Evolutionary conservation across 2,797 vertebrate species (phyloP), one percentile per base, ranked within the genome.

Genomic region (Gila robusta): DNA sequence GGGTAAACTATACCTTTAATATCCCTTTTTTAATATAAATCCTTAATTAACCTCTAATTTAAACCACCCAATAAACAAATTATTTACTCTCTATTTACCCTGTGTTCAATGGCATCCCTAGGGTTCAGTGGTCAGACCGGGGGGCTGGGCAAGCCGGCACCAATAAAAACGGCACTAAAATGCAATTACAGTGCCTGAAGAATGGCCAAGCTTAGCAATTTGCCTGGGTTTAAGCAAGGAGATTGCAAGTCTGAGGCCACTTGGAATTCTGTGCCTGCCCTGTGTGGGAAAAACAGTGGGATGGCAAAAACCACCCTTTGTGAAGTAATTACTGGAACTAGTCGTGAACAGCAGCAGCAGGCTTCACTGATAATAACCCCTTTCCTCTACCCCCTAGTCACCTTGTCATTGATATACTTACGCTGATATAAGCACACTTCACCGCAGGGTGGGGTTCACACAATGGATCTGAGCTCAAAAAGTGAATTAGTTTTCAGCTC

Each of bases 81-180:
- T 92, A 95, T 95, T 93, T 91, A 92, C 93, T 94, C 92, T 95
- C 91, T 94, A 93, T 96, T 96, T 94, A 94, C 92, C 91, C 93
- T 91, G 90, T 81, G 47, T 12, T 85, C 64, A 77, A 35, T 82
- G 54, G 73, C 66, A 73, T 54, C 32, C 70, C 62, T 83, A 35
- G 67, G 80, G 14, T 52, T 79, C 52, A 62, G 74, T 64, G 74
- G 92, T 93, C 94, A 93, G 94, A 94, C 92, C 91, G 92, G 91
- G 93, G 88, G 93, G 92, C 90, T 89, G 91, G 90, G 93, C 85
- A 76, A 86, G 81, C 81, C 79, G 59, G 85, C 94, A 93, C 94
- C 94, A 96, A 96, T 96, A 96, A 96, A 96, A 95, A 93, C 94
- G 92, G 94, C 94, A 95, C 94, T 95, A 96, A 96, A 96, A 96